Percentiles rank a stretch among this genome's conserved stretches.
Conservation (phyloP, 2,113 vertebrate genomes). For the Elephas maximus region DNA sequence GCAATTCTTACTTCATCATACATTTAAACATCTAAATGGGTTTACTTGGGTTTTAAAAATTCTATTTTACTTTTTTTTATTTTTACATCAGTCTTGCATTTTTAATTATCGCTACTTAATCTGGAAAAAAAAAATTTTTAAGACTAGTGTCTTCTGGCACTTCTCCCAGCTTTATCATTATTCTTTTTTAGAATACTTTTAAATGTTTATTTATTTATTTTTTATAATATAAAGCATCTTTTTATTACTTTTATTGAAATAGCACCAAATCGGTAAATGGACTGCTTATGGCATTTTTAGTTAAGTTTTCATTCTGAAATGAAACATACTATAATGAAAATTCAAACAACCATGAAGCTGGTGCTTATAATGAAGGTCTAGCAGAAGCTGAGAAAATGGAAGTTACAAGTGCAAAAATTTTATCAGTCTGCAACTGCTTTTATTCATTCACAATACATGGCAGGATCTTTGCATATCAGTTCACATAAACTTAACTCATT, state of each 20-base stretch:
- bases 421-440: neutral
- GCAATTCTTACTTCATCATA: neutral
- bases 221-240: neutral
- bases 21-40: neutral
- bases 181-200: conserved; percentile 26
- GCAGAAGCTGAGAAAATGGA: neutral
- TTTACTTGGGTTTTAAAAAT: neutral
- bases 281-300: neutral
- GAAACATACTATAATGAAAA: neutral
- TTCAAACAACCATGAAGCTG: neutral
- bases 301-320: conserved; percentile 22
- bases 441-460: neutral
- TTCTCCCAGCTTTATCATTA: neutral
- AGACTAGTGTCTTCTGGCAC: neutral
- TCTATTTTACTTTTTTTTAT: neutral
- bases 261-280: neutral
- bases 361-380: neutral
- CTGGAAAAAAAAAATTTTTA: neutral
- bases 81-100: neutral
- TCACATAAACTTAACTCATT: conserved; percentile 4
- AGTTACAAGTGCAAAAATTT: neutral
- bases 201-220: neutral
- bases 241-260: conserved; percentile 7
- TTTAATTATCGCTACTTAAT: neutral
- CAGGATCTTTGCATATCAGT: neutral